Evolutionary conservation across 2,113 vertebrate species (phyloP).

Genomic region (Nothocercus nigrocapillus): DNA sequence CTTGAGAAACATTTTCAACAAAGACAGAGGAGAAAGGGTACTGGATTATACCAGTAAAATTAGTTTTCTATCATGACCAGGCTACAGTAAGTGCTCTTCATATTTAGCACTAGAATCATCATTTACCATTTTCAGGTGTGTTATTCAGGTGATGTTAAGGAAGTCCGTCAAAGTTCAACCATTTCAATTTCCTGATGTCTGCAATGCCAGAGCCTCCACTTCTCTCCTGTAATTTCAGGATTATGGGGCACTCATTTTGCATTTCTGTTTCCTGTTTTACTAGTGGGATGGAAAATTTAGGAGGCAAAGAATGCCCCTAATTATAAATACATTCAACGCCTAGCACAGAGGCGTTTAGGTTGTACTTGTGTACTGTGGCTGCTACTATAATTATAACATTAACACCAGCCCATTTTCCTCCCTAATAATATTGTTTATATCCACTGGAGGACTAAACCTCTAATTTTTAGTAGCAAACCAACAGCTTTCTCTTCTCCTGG

Average conservation of each 20-base stretch:
- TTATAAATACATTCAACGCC: background rate
- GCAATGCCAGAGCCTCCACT: background rate
- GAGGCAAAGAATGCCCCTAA: background rate
- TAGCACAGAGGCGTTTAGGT: background rate
- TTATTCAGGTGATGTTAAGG: background rate
- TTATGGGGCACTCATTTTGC: background rate
- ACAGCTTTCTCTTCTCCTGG: background rate
- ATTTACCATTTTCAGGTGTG: background rate
- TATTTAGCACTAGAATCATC: background rate
- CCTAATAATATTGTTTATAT: background rate
- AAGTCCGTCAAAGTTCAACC: background rate
- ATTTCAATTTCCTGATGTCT: too few species aligned
- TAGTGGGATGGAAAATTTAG: background rate
- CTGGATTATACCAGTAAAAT: background rate
- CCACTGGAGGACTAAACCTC: background rate
- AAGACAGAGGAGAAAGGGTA: too few species aligned
- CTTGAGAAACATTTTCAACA: background rate
- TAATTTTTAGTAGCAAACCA: background rate
- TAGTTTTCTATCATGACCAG: too few species aligned
- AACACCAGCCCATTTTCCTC: background rate
- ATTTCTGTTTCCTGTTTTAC: background rate
- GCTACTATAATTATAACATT: background rate
- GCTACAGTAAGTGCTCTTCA: background rate
- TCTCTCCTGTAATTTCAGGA: background rate
- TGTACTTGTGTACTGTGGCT: background rate